A percentile compares a stretch with the other conserved stretches of the same genome.
Conservation (phyloP, 64 coral and sea anemone genomes). For the Anthopleura sola region DNA sequence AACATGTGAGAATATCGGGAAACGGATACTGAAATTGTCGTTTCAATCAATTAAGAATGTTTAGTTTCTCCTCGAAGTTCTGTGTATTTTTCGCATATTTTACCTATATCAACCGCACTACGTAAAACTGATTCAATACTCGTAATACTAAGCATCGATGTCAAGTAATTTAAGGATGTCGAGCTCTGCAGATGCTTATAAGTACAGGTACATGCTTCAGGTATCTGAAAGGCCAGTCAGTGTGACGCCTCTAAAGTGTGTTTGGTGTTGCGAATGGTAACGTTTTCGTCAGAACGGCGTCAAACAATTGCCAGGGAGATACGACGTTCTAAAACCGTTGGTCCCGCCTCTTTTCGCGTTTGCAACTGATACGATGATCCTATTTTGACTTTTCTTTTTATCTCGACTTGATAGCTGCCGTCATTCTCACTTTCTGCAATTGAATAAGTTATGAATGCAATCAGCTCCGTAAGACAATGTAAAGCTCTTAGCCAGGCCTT, state of each 20-base stretch:
- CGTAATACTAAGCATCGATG: neutral
- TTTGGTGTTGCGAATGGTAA: conserved; percentile 15
- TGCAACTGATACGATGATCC: neutral
- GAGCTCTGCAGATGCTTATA: conserved; percentile 11
- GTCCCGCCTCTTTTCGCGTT: conserved; percentile 7
- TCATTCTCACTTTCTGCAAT: neutral
- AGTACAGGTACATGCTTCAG: conserved; percentile 12
- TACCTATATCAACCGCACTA: neutral
- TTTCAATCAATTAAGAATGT: neutral
- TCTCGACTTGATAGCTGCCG: conserved; percentile 3
- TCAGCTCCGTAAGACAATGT: neutral
- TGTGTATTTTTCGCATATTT: too few relatives aligned
- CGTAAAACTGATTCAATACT: conserved; percentile 3
- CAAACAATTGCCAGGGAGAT: conserved; percentile 13
- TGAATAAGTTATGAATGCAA: neutral
- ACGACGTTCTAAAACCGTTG: conserved; percentile 8
- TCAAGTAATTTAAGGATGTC: neutral
- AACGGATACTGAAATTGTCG: neutral
- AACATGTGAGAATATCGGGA: neutral
- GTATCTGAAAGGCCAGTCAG: conserved; percentile 9
- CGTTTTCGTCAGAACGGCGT: conserved; percentile 15
- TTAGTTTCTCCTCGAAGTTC: neutral
- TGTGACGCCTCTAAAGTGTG: conserved; percentile 15
- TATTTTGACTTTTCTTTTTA: conserved; percentile 20
- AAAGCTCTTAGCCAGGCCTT: neutral